Evolutionary conservation across 2,113 vertebrate genomes (phyloP), one percentile per base, ranked within the genome.

Genomic region (Salvelinus sp.): DNA sequence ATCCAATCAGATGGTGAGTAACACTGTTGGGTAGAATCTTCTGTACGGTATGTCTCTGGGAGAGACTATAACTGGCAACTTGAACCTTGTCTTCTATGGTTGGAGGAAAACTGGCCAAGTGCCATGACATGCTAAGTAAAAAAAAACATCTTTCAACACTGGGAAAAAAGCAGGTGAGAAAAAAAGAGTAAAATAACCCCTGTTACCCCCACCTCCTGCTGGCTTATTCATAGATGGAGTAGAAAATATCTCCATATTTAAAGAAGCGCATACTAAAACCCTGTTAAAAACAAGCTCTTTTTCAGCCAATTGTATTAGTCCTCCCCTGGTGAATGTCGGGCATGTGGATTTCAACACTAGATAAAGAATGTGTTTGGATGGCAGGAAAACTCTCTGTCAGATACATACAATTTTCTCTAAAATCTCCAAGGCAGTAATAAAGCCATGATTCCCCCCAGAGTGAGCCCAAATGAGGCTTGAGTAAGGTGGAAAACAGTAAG

Each of bases 311-410:
- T 78, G 33, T 66, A 7, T 76, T 38, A 33, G 77, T 44, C 72
- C 68, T 66, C 74, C 75, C 50, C 50, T 1, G 9, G 78, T 79
- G 76, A 87, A 77, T 79, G 80, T 84, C 38, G 64, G 30, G 70
- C 23, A 75, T 73, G 69, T 65, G 73, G 75, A 80, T 78, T 69
- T 69, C 14, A 47, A 77, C 23, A 68, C 67, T 62, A 30, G 58
- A 75, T 54, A 78, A 3, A 79, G 16, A 85, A 88, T 76, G 74
- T 79, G 70, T 80, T 69, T 30, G 23, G 82, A 73, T 75, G 78
- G 75, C 75, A 13, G 44, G 70, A 72, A 77, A 68, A 65, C 73
- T 73, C 81, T 82, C 54, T 77, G 84, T 83, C 44, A 77, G 73
- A 79, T 70, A 33, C 28, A 60, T 72, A 76, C 76, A 73, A 63